Base-by-base conservation (phyloP, 2,888 invertebrate species). In the Erebia aethiops region DNA sequence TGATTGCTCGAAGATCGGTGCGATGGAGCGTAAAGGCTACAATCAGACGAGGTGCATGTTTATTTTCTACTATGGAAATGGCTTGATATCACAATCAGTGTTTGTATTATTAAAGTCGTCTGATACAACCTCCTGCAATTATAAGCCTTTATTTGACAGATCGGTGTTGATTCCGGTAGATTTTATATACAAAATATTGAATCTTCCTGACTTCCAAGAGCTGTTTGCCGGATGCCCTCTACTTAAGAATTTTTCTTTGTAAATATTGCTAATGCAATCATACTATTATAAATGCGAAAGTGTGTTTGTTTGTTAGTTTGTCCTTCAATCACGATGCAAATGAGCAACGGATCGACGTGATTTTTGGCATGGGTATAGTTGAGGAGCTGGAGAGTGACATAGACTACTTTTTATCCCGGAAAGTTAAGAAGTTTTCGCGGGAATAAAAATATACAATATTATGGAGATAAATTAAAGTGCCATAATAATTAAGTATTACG, bases 1-100 rank as follows among this genome's bases (percentile, higher is more conserved):
- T 74, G 68, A 74, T 72, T 69, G 70, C 58, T 43, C 18, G 62
- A 66, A 46, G 16, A 56, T 14, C 49, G 49, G 16, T 62, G 66
- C 72, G 51, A 57, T 71, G 66, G 62, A 66, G 72, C 74, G 74
- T 70, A 56, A 73, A 74, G 63, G 73, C 61, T 71, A 16, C 64
- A 67, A 67, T 73, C 70, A 35, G 7, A 67, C 67, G 71, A 67
- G 61, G 61, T 51, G 35, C 56, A 68, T 52, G 67, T 68, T 68
- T 58, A 62, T 65, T 61, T 60, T 66, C n/a, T 61, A 60, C 35
- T 43, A 54, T 66, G 18, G 18, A 56, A 66, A 56, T 21, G 9
- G 43, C 18, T 57, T 66, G 56, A 56, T 14, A 18, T 43, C 35
- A 65, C 54, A 54, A 43, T 65, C 41, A 16, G 35, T 18, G 14